Conservation (phyloP, 2,113 vertebrate genomes). For the Tauraco erythrolophus region DNA sequence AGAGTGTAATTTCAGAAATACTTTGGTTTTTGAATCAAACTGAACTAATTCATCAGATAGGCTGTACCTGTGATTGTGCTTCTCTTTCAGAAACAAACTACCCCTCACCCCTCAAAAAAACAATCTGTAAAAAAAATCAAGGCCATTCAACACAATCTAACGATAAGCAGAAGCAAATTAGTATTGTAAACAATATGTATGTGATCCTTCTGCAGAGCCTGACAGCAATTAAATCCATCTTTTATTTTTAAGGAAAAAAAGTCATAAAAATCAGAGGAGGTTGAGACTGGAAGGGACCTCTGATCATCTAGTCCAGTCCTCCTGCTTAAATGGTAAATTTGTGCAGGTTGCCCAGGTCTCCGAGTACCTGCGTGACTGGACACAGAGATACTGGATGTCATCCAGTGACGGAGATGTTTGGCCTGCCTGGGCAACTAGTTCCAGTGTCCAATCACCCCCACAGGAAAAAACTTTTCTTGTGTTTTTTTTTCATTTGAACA, state of each 20-base stretch:
- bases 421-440: neutral
- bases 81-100: neutral
- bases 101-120: neutral
- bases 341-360: neutral
- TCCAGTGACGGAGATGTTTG: rapidly evolving
- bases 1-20: neutral
- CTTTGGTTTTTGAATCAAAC: neutral
- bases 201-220: neutral
- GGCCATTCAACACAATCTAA: neutral
- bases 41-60: neutral
- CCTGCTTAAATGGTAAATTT: neutral
- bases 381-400: neutral
- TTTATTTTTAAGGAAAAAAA: neutral
- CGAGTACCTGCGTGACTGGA: too few relatives aligned
- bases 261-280: neutral
- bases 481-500: neutral
- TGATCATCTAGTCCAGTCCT: neutral
- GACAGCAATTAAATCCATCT: neutral
- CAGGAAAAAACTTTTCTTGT: neutral
- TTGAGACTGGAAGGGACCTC: neutral
- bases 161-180: neutral
- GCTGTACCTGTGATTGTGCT: neutral
- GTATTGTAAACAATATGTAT: neutral
- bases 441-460: neutral
- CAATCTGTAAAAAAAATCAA: neutral